Evolutionary conservation across 1,140 invertebrate species (phyloP).

Genomic region (Phocides pigmalion): DNA sequence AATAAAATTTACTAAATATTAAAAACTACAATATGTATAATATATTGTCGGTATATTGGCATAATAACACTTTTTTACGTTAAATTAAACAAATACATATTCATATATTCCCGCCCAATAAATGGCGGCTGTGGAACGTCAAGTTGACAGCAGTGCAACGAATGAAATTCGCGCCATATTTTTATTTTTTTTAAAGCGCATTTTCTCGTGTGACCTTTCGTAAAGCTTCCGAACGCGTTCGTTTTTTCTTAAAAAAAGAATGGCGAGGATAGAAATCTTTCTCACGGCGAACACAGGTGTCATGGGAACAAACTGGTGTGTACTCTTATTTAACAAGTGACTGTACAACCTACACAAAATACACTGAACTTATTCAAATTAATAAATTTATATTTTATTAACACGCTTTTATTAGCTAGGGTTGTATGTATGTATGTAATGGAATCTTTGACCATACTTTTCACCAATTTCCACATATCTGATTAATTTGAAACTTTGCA

Average conservation of each 20-base stretch:
- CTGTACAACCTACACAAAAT: slow-evolving; percentile 4
- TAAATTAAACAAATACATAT: neutral
- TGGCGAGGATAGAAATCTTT: slow-evolving; percentile 74
- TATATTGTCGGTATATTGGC: too few species aligned
- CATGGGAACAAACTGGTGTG: slow-evolving; percentile 59
- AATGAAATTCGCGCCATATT: slow-evolving; percentile 27
- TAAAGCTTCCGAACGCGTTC: slow-evolving; percentile 51
- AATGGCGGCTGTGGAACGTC: slow-evolving; percentile 19
- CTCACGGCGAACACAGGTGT: slow-evolving; percentile 63
- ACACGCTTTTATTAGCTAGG: too few species aligned
- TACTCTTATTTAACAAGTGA: slow-evolving; percentile 18
- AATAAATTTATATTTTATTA: too few species aligned
- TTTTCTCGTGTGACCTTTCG: slow-evolving; percentile 72
- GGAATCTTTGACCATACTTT: too few species aligned
- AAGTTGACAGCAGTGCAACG: slow-evolving; percentile 1
- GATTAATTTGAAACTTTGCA: too few species aligned
- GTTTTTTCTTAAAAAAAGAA: slow-evolving; percentile 74
- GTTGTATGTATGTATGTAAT: too few species aligned
- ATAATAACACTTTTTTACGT: neutral
- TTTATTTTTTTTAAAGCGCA: slow-evolving; percentile 42
- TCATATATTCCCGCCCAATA: too few species aligned
- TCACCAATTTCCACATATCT: too few species aligned
- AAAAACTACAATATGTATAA: too few species aligned
- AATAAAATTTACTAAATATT: too few species aligned
- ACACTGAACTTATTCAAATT: slow-evolving; percentile 4